Evolutionary conservation across 2,113 vertebrate species (phyloP).

Genomic region (Pollimyrus isidori): DNA sequence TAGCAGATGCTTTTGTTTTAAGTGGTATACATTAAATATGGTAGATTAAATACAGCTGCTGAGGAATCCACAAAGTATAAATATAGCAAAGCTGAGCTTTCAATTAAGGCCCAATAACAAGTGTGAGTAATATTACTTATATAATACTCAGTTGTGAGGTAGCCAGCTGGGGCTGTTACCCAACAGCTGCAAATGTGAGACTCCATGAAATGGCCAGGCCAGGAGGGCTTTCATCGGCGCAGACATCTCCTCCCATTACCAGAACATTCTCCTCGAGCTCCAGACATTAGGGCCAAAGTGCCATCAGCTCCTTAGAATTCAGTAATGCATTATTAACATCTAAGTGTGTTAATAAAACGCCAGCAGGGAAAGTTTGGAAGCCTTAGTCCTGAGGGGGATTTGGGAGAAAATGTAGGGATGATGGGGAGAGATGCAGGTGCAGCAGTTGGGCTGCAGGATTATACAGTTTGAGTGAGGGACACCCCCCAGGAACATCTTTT

Average conservation of each 20-base stretch:
- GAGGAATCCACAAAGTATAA: not conserved
- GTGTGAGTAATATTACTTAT: not conserved
- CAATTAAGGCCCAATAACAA: not conserved
- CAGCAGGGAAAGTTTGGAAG: not conserved
- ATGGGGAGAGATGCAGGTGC: not conserved
- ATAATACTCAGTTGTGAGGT: not conserved
- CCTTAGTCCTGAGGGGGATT: not conserved
- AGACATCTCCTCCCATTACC: not conserved
- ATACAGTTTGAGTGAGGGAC: not conserved
- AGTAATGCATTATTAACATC: not conserved
- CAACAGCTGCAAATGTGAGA: not conserved
- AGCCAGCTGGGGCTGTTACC: not conserved
- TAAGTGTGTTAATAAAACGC: not conserved
- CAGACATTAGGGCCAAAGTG: not conserved
- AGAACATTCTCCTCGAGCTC: not conserved
- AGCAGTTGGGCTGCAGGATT: not conserved
- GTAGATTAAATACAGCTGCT: not conserved
- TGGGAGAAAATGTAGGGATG: not conserved
- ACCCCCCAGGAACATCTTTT: not conserved
- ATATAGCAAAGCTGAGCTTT: not conserved
- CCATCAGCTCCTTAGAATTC: not conserved
- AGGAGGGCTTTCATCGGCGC: not conserved
- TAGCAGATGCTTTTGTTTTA: not conserved
- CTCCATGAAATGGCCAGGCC: not conserved
- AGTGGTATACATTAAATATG: not conserved